Evolutionary conservation across 2,888 invertebrate genomes (phyloP).

Genomic region (Chymomyza amoena): DNA sequence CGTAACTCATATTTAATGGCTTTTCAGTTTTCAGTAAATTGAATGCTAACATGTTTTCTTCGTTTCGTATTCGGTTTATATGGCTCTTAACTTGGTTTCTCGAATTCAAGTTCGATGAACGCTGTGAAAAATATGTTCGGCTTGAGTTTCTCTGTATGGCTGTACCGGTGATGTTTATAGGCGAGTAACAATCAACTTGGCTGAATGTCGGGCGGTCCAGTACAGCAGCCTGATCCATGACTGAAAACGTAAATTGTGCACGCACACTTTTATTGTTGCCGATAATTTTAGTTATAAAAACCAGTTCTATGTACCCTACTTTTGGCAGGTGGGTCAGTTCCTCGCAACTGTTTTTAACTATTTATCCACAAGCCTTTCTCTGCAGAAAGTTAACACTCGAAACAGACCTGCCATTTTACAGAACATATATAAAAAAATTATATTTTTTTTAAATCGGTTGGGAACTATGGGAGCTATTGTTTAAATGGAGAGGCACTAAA

Average conservation of each 20-base stretch:
- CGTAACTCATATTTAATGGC: conserved; percentile 73
- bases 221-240: conserved; percentile 35
- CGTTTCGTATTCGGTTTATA: conserved; percentile 58
- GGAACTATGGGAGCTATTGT: no score
- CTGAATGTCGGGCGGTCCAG: background rate
- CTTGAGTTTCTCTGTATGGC: background rate
- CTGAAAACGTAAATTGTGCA: conserved; percentile 60
- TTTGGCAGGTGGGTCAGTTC: no score
- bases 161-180: background rate
- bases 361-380: no score
- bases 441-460: no score
- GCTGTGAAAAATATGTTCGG: conserved; percentile 14
- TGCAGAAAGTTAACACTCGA: no score
- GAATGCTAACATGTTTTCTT: conserved; percentile 71
- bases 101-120: conserved; percentile 50
- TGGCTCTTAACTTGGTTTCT: conserved; percentile 6
- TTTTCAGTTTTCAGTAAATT: conserved; percentile 60
- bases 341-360: no score
- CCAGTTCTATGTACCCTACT: no score
- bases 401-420: no score
- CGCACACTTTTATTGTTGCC: conserved; percentile 54
- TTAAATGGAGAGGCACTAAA: no score
- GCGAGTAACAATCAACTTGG: background rate
- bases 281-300: background rate
- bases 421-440: no score